phyloP scores from a whole-genome alignment of 2,888 invertebrate genomes.

The Himalopsyche japonica region DNA sequence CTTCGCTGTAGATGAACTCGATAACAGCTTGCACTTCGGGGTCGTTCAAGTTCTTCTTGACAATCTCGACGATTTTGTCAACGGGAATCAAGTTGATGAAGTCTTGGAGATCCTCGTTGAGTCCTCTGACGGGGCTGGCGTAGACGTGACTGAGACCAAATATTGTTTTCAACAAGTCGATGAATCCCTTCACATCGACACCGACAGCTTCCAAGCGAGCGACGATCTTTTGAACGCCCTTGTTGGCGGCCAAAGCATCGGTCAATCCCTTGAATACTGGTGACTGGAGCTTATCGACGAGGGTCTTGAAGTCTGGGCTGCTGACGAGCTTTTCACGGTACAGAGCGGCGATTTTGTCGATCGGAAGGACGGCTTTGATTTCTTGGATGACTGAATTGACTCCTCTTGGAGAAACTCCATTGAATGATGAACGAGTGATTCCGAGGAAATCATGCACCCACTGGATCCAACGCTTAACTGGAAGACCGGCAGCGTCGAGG shows the following conservation, averaged over 20 bases:
- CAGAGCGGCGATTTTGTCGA: conserved; percentile 14
- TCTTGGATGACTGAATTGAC: conserved; percentile 9
- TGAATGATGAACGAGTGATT: background rate
- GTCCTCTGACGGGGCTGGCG: background rate
- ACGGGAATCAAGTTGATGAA: conserved; percentile 3
- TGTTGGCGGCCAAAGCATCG: background rate
- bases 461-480: conserved; percentile 12
- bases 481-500: conserved; percentile 16
- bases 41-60: background rate
- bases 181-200: background rate
- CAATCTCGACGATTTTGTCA: background rate
- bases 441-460: conserved; percentile 16
- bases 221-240: background rate
- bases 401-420: background rate
- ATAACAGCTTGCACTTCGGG: conserved; percentile 1
- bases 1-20: conserved; percentile 5
- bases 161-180: background rate
- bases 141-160: background rate
- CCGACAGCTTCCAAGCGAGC: background rate
- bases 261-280: background rate
- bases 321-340: conserved; percentile 10
- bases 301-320: conserved; percentile 3
- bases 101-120: background rate
- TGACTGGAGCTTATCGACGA: background rate
- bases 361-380: conserved; percentile 19